Evolutionary conservation across 2,888 invertebrate species (phyloP).

Genomic region (Tinea semifulvella): DNA sequence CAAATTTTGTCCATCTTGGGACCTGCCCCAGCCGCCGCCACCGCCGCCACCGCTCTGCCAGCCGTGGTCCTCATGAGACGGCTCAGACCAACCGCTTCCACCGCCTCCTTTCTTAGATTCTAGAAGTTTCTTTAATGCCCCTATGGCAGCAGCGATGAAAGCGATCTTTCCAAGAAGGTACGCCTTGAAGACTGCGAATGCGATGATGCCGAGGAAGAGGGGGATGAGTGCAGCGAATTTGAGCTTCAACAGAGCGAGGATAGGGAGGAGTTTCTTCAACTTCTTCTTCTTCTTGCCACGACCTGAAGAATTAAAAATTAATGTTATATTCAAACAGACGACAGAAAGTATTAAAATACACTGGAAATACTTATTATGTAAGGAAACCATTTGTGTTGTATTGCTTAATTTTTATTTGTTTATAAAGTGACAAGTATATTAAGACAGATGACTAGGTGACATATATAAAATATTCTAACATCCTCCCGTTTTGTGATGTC

Average conservation of each 20-base stretch:
- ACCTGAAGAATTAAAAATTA: conserved; percentile 47
- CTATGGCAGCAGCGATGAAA: conserved; percentile 77
- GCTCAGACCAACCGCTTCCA: conserved; percentile 76
- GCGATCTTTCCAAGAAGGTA: conserved; percentile 85
- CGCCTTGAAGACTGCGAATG: conserved; percentile 84
- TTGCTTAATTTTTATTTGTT: too few relatives aligned
- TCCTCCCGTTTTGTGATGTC: too few relatives aligned
- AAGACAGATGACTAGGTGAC: too few relatives aligned
- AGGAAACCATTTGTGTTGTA: too few relatives aligned
- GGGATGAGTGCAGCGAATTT: conserved; percentile 81
- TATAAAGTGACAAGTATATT: too few relatives aligned
- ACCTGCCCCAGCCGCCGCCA: conserved; percentile 67
- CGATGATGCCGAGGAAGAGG: conserved; percentile 76
- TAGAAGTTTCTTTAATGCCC: conserved; percentile 73
- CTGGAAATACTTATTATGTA: too few relatives aligned
- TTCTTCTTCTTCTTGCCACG: conserved; percentile 83
- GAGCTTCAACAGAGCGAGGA: conserved; percentile 79
- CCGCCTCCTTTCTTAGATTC: conserved; percentile 77
- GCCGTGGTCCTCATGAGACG: conserved; percentile 66
- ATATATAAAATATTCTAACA: too few relatives aligned
- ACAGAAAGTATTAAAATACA: too few relatives aligned
- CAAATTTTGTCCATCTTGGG: conserved; percentile 71
- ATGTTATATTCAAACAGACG: too few relatives aligned
- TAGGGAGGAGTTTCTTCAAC: conserved; percentile 78
- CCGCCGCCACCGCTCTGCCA: conserved; percentile 54